Base-by-base conservation (phyloP, 2,888 invertebrate species). In the Dermolepida albohirtum region DNA sequence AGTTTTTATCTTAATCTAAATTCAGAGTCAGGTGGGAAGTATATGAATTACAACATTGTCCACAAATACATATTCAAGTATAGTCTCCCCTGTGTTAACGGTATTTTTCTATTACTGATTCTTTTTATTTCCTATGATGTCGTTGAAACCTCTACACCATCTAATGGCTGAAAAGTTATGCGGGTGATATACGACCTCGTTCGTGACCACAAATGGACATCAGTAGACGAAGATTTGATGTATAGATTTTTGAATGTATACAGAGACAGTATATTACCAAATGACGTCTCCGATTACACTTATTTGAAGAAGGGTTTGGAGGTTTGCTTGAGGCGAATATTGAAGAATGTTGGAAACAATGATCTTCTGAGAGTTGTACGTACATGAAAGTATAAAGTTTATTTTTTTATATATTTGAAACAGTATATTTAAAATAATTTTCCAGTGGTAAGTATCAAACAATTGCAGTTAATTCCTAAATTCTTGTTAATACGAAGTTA, bases 301-400 rank as follows among this genome's bases (percentile, higher is more conserved):
- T 85, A 85, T 62, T 73, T 88, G 64, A 82, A 81, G 41, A 86
- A 84, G 71, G 86, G 87, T 1, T 82, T 89, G 6, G 87, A 88
- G 74, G 84, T 87, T 0, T 88, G 87, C 71, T 74, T 89, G 1
- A 82, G 85, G 34, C 82, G 86, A 16, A 84, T 86, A 10, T 85
- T 87, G 12, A 83, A 84, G 54, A 84, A 86, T 71, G 82, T 86
- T 11, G 75, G 81, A 4, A 86, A 86, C 62, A 73, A 79, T 2
- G 83, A 87, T 72, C 78, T 88, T 11, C 75, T 88, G 22, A 76
- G 82, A 10, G 82, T 87, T 66, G 80, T 81, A 75, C 73, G 73
- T 71, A 2, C 12, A 16, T 57, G 34, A 59, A 59, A 55, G 62
- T 22, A 4, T 4, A 22, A 4, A 2, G 22, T 22, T 22, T 22